A percentile compares a stretch with the other conserved stretches of the same genome.
Conservation (phyloP, 92 coral and sea anemone genomes). For the Meandrina meandrites region DNA sequence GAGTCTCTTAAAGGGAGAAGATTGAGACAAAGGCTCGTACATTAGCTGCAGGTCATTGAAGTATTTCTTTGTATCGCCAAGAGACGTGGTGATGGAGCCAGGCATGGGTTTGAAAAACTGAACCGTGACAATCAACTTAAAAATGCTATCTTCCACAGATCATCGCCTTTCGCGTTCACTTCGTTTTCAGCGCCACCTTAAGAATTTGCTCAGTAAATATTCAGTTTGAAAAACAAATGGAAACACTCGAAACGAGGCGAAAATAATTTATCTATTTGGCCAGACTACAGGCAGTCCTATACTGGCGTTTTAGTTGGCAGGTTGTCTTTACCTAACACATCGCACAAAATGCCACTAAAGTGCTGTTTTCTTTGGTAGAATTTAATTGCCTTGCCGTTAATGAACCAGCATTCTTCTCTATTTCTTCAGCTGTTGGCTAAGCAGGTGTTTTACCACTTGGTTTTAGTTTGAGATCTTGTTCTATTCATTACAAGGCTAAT, state of each 20-base stretch:
- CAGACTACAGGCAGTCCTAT: neutral
- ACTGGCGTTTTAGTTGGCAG: neutral
- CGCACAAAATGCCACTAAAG: neutral
- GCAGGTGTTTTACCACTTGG: conserved; percentile 31
- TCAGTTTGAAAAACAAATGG: neutral
- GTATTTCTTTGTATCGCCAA: neutral
- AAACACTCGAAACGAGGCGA: neutral
- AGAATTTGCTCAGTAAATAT: neutral
- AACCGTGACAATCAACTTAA: neutral
- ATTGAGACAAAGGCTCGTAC: neutral
- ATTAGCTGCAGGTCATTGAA: neutral
- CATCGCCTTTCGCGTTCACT: neutral
- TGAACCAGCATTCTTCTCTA: conserved; percentile 23
- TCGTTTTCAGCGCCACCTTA: neutral
- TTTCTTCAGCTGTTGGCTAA: conserved; percentile 5
- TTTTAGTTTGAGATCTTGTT: neutral
- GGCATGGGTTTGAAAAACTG: neutral
- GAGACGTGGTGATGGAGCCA: neutral
- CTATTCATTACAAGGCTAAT: conserved; percentile 11
- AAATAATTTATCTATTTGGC: neutral
- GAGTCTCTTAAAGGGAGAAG: neutral
- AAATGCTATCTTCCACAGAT: neutral
- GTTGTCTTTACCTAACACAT: neutral
- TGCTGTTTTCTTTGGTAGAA: neutral
- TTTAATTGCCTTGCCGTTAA: neutral